Base-by-base conservation (phyloP, 2,888 invertebrate genomes). In the Morpho helenor region DNA sequence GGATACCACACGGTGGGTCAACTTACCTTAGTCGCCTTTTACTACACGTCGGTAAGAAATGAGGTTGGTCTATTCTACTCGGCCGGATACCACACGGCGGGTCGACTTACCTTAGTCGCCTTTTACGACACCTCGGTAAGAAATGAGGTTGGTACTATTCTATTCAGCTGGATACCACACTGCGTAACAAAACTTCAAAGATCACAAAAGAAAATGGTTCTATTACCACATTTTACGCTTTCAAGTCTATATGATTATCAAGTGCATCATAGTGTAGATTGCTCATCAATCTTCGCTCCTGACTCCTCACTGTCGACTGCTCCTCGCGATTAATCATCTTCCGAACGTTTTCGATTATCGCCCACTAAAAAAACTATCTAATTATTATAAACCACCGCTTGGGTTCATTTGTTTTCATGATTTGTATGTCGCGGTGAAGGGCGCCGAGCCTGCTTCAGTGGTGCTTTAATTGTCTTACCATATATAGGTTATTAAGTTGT, bases 271-370 rank as follows among this genome's bases (percentile, higher is more conserved):
- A 61, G 60, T 59, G 49, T 50, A 50, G 52, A 53, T 57, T 58
- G 61, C 61, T 66, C 87, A 87, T 88, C 82, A 87, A 87, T 87
- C 87, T 86, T 81, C 75, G 76, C 75, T 49, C 49, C 49, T 39
- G 31, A 44, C 57, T 79, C 83, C 81, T 84, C 84, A 82, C 79
- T 81, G 85, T 82, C 84, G 77, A 72, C 72, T 71, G 72, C 79
- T 80, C 82, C 79, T 76, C 79, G 77, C 84, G 80, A 87, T 88
- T 86, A 87, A 88, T 89, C 87, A 87, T 77, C 60, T 49, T 62
- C 74, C 74, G 77, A 82, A 76, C 80, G 84, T 83, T 83, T 85
- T 88, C 87, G 87, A 87, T 87, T 87, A 87, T 81, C 84, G 80
- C 80, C 81, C 80, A 74, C 75, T 79, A 63, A 67, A 65, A 71